Conservation (phyloP, 1,140 invertebrate species). For the Anastrepha ludens region DNA sequence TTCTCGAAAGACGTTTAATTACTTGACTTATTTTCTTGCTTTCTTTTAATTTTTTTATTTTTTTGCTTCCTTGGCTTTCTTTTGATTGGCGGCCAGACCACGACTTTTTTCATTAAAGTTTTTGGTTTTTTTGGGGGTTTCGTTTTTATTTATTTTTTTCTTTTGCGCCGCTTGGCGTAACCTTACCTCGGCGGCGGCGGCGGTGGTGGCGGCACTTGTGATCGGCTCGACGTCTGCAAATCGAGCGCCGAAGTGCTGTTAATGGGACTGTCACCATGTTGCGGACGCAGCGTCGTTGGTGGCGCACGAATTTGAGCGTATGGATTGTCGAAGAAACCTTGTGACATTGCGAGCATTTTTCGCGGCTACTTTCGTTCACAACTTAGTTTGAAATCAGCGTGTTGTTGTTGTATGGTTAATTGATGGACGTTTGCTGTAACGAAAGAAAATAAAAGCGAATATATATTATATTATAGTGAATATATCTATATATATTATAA, state of each 20-base stretch:
- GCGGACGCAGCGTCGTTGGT: conserved; percentile 68
- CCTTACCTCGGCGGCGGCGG: conserved; percentile 71
- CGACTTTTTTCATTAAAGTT: background rate
- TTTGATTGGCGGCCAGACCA: background rate
- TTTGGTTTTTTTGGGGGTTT: background rate
- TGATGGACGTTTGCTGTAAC: conserved; percentile 32
- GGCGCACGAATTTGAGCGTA: conserved; percentile 71
- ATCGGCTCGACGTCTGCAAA: conserved; percentile 69
- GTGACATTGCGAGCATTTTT: conserved; percentile 69
- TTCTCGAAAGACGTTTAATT: background rate
- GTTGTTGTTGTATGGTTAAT: background rate
- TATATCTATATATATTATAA: too few species aligned
- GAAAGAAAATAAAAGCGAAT: background rate
- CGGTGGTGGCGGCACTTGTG: conserved; percentile 67
- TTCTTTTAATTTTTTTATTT: conserved; percentile 17
- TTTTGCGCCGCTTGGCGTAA: conserved; percentile 60
- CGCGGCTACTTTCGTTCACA: background rate
- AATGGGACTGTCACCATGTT: conserved; percentile 63
- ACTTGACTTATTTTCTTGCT: background rate
- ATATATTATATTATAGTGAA: too few species aligned
- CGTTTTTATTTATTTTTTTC: conserved; percentile 48
- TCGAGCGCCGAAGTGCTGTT: conserved; percentile 66
- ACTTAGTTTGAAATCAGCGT: background rate
- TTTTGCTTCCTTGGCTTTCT: background rate
- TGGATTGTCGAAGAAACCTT: conserved; percentile 72